A percentile compares a stretch with the other conserved stretches of the same genome.
Conservation (phyloP, 2,888 invertebrate genomes). For the Chironomus riparius region DNA sequence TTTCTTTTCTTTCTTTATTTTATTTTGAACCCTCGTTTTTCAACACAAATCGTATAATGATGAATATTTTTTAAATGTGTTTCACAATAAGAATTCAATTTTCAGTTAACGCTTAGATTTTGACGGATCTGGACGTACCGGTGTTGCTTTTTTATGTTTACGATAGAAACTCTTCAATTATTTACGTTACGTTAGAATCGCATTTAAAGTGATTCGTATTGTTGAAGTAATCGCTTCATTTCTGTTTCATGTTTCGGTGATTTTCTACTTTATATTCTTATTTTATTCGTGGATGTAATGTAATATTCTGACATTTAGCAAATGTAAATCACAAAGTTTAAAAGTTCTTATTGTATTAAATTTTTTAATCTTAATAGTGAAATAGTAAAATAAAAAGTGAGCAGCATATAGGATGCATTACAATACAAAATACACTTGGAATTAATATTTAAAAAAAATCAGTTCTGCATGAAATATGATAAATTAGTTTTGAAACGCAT, state of each 20-base stretch:
- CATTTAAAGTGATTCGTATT: not conserved
- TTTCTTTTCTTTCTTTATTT: not conserved
- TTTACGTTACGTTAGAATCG: not conserved
- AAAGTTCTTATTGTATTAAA: too few species aligned
- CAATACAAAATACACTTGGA: too few species aligned
- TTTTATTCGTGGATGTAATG: not conserved
- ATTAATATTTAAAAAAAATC: not conserved
- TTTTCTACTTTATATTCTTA: not conserved
- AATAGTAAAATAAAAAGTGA: not conserved
- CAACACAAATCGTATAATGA: not conserved
- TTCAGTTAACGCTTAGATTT: constrained; percentile 13
- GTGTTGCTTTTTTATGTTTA: not conserved
- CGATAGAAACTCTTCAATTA: not conserved
- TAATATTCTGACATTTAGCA: too few species aligned
- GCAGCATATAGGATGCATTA: not conserved
- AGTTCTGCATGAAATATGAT: constrained; percentile 15
- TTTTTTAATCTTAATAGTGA: too few species aligned
- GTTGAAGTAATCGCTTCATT: not conserved
- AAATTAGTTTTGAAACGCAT: not conserved
- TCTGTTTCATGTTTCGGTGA: too few species aligned
- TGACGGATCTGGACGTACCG: constrained; percentile 5
- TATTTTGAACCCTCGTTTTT: constrained; percentile 13
- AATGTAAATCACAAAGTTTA: too few species aligned
- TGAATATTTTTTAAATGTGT: not conserved
- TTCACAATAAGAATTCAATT: constrained; percentile 7